Percentiles rank a stretch among this genome's conserved stretches.
Conservation (phyloP, 2,888 invertebrate genomes). For the Euphydryas editha region DNA sequence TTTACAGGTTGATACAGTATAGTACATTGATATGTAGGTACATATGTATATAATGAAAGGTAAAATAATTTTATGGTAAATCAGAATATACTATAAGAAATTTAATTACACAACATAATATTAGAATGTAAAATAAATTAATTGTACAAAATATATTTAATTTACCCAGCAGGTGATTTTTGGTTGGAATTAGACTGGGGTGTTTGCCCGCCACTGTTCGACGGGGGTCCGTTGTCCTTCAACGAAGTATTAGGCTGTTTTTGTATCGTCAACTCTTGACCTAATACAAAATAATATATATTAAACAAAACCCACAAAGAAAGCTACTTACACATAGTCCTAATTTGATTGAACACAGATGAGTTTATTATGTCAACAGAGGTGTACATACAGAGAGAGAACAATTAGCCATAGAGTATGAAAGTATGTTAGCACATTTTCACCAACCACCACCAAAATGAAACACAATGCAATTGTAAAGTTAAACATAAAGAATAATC, state of each 20-base stretch:
- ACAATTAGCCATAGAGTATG: conserved; percentile 83
- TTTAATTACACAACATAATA: too few species aligned
- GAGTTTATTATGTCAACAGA: conserved; percentile 13
- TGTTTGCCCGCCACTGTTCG: conserved; percentile 77
- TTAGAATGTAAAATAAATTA: too few species aligned
- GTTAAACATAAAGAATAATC: conserved; percentile 37
- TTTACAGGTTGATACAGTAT: too few species aligned
- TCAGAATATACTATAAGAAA: too few species aligned
- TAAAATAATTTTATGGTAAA: too few species aligned
- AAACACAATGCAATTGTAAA: conserved; percentile 48
- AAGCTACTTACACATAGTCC: conserved; percentile 20
- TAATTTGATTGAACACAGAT: conserved; percentile 29
- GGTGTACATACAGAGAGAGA: conserved; percentile 51
- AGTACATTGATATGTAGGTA: too few species aligned
- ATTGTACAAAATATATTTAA: conserved; percentile 41
- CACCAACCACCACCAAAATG: conserved; percentile 82
- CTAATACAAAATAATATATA: conserved; percentile 51
- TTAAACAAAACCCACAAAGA: conserved; percentile 9
- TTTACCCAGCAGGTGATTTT: conserved; percentile 89
- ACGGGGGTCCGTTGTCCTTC: conserved; percentile 87
- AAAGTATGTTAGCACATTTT: conserved; percentile 83
- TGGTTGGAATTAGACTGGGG: conserved; percentile 82
- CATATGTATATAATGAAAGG: too few species aligned
- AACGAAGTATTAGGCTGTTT: conserved; percentile 96
- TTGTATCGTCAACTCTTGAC: conserved; percentile 97